A percentile compares a stretch with the other conserved stretches of the same genome.
phyloP scores from a whole-genome alignment of 1,140 invertebrate species.

The Bombus superbus region DNA sequence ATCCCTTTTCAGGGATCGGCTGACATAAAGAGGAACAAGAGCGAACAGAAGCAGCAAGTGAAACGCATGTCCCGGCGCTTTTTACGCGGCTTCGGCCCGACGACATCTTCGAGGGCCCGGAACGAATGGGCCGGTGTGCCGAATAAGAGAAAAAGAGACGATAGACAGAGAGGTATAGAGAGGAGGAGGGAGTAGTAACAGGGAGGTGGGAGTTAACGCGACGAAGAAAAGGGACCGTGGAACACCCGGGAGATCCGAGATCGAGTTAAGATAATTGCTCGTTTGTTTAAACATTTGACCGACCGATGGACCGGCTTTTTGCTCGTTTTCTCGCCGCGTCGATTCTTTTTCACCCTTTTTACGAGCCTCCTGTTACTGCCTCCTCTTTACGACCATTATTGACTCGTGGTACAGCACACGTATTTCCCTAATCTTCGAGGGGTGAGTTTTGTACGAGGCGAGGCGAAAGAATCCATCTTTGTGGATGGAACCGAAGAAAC shows the following conservation, averaged over 20 bases:
- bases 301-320: constrained; percentile 59
- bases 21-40: constrained; percentile 74
- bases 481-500: too few species aligned
- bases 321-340: neutral
- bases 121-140: constrained; percentile 24
- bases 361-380: too few species aligned
- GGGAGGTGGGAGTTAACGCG: constrained; percentile 29
- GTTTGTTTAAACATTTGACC: constrained; percentile 82
- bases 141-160: constrained; percentile 10
- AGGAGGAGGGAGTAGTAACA: neutral
- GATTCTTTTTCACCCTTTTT: neutral
- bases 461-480: too few species aligned
- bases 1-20: constrained; percentile 21
- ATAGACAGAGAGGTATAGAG: neutral
- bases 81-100: constrained; percentile 57
- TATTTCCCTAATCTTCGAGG: neutral
- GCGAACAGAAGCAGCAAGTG: constrained; percentile 73
- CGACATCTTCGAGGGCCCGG: constrained; percentile 47
- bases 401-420: neutral
- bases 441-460: too few species aligned
- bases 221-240: constrained; percentile 20
- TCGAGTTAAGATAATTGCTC: constrained; percentile 82
- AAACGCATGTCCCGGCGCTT: constrained; percentile 71
- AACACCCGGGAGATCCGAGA: constrained; percentile 75
- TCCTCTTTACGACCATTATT: neutral